Evolutionary conservation across 2,888 invertebrate species (phyloP).

Genomic region (Drosophila testacea): DNA sequence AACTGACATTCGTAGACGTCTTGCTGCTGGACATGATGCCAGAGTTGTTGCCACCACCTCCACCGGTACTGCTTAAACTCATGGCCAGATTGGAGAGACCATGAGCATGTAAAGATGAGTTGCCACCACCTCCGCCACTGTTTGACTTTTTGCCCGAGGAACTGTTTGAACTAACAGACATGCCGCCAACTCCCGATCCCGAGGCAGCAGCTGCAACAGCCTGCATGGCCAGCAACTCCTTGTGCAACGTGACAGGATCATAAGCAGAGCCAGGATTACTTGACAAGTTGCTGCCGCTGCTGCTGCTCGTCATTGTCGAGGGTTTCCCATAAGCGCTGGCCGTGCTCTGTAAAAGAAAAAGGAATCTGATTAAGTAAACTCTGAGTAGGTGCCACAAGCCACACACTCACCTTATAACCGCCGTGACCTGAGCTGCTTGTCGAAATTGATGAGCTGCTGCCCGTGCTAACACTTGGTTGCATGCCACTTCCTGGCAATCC

Average conservation of each 20-base stretch:
- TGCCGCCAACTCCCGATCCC: slow-evolving; percentile 59
- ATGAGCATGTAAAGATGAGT: slow-evolving; percentile 62
- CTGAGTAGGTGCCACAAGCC: neutral
- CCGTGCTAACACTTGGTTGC: slow-evolving; percentile 77
- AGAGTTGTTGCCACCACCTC: slow-evolving; percentile 20
- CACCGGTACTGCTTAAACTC: slow-evolving; percentile 43
- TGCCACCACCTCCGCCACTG: slow-evolving; percentile 23
- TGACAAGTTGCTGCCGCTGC: slow-evolving; percentile 72
- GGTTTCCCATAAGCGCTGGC: slow-evolving; percentile 84
- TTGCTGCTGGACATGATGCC: slow-evolving; percentile 67
- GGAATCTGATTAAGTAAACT: neutral
- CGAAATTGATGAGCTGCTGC: slow-evolving; percentile 66
- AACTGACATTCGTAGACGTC: slow-evolving; percentile 60
- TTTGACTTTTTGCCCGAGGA: slow-evolving; percentile 68
- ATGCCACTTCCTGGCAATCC: slow-evolving; percentile 83
- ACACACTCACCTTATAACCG: slow-evolving; percentile 79
- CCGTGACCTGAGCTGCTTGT: slow-evolving; percentile 67
- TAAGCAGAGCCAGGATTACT: slow-evolving; percentile 83
- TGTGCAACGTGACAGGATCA: slow-evolving; percentile 85
- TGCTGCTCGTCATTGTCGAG: slow-evolving; percentile 77
- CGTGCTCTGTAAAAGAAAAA: slow-evolving; percentile 66
- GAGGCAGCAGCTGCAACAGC: slow-evolving; percentile 84
- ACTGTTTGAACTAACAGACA: slow-evolving; percentile 58
- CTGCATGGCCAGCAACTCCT: slow-evolving; percentile 85
- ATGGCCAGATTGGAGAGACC: slow-evolving; percentile 60